phyloP scores from a whole-genome alignment of 37 sponge, comb jelly and placozoan species.

The Diacarnus erythraeanus region DNA sequence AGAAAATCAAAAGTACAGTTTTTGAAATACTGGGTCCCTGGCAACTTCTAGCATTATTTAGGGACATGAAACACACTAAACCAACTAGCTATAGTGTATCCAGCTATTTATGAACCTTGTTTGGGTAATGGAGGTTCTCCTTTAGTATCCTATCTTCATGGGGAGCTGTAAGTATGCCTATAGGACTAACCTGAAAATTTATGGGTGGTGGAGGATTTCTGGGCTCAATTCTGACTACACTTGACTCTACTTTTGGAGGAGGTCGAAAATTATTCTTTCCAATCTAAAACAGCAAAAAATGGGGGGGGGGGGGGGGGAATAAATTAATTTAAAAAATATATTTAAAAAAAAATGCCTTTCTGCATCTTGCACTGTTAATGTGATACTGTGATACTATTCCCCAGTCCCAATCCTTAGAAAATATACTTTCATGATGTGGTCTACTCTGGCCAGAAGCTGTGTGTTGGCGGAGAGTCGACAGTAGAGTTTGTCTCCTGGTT shows the following conservation, averaged over 20 bases:
- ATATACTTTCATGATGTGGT: slow-evolving; percentile 92
- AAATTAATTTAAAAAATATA: too few species aligned
- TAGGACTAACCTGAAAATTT: slow-evolving; percentile 85
- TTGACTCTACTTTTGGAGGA: slow-evolving; percentile 97
- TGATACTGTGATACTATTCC: neutral
- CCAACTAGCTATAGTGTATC: too few species aligned
- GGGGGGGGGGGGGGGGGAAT: too few species aligned
- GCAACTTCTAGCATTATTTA: too few species aligned
- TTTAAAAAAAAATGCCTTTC: neutral
- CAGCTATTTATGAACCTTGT: too few species aligned
- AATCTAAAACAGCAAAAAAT: slow-evolving; percentile 43
- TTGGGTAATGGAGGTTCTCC: too few species aligned
- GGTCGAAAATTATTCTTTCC: slow-evolving; percentile 97
- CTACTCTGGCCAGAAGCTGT: slow-evolving; percentile 93
- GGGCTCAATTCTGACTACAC: slow-evolving; percentile 98
- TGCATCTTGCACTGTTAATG: neutral
- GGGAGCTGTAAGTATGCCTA: too few species aligned
- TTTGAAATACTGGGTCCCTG: too few species aligned
- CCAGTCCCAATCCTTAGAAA: neutral
- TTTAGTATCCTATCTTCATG: too few species aligned
- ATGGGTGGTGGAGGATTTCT: slow-evolving; percentile 87
- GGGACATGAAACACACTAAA: too few species aligned
- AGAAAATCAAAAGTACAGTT: too few species aligned
- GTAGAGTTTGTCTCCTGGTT: slow-evolving; percentile 95
- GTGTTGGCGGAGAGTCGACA: slow-evolving; percentile 95